Conservation (phyloP, 2,888 invertebrate species). For the Chesias legatella region DNA sequence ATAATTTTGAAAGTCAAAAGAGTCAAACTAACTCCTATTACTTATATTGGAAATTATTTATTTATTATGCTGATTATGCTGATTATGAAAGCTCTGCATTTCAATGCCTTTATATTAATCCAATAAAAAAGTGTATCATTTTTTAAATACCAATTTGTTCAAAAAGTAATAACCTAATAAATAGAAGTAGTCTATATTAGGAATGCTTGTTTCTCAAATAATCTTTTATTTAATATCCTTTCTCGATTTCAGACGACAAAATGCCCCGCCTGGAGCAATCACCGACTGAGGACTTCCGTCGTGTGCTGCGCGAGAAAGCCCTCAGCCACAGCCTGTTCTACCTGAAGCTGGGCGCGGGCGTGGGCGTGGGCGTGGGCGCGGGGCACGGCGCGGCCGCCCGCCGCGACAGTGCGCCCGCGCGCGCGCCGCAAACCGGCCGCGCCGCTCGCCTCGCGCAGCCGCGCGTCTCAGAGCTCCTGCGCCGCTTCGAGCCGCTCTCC, state of each 20-base stretch:
- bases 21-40: too few relatives aligned
- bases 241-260: conserved; percentile 30
- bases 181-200: too few relatives aligned
- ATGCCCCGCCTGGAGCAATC: conserved; percentile 69
- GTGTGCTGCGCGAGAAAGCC: conserved; percentile 73
- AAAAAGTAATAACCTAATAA: too few relatives aligned
- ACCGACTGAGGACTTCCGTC: conserved; percentile 69
- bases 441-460: conserved; percentile 61
- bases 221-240: too few relatives aligned
- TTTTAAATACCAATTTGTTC: too few relatives aligned
- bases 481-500: conserved; percentile 61
- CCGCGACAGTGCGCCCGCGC: conserved; percentile 58
- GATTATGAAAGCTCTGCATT: too few relatives aligned
- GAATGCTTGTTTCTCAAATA: too few relatives aligned
- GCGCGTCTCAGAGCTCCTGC: conserved; percentile 66
- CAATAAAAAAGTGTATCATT: too few relatives aligned
- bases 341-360: conserved; percentile 66
- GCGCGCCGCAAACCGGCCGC: conserved; percentile 64
- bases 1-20: too few relatives aligned
- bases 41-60: too few relatives aligned
- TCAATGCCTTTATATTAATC: too few relatives aligned
- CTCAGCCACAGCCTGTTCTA: conserved; percentile 74
- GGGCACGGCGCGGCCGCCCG: conserved; percentile 34
- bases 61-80: too few relatives aligned
- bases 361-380: conserved; percentile 35